Conservation (phyloP, 2,113 vertebrate genomes). For the Oxyura jamaicensis region DNA sequence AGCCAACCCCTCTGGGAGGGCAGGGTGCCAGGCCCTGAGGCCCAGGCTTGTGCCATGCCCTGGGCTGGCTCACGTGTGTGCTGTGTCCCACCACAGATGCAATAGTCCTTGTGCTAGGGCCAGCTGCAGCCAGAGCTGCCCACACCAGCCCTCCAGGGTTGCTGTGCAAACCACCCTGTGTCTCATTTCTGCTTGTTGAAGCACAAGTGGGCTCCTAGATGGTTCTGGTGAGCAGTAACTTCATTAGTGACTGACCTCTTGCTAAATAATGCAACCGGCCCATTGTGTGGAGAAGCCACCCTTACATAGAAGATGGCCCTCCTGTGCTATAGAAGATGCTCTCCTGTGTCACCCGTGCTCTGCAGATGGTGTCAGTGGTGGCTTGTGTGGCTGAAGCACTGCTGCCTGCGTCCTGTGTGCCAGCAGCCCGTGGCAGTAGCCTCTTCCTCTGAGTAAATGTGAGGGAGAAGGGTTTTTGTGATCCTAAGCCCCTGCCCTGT, state of each 20-base stretch:
- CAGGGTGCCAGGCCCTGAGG: not conserved
- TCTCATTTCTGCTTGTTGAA: not conserved
- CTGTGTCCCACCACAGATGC: not conserved
- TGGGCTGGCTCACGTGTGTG: accelerated
- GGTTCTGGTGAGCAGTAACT: not conserved
- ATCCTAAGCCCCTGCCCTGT: not conserved
- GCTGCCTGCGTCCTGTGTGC: not conserved
- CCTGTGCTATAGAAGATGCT: not conserved
- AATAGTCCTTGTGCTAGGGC: not conserved
- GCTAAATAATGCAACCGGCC: not conserved
- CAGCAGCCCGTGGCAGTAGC: no score
- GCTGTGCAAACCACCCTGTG: not conserved
- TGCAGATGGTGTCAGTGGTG: not conserved
- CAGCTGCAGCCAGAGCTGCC: not conserved
- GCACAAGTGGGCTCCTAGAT: not conserved
- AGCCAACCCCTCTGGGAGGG: not conserved
- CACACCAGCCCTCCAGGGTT: not conserved
- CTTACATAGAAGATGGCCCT: not conserved
- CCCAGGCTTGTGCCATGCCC: not conserved
- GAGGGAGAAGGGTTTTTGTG: not conserved
- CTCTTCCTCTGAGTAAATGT: no score
- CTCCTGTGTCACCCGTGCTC: not conserved
- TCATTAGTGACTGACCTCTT: not conserved
- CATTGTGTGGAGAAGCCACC: not conserved
- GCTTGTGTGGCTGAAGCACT: not conserved